phyloP scores from a whole-genome alignment of 2,888 invertebrate genomes.

The Athrips mouffetella region DNA sequence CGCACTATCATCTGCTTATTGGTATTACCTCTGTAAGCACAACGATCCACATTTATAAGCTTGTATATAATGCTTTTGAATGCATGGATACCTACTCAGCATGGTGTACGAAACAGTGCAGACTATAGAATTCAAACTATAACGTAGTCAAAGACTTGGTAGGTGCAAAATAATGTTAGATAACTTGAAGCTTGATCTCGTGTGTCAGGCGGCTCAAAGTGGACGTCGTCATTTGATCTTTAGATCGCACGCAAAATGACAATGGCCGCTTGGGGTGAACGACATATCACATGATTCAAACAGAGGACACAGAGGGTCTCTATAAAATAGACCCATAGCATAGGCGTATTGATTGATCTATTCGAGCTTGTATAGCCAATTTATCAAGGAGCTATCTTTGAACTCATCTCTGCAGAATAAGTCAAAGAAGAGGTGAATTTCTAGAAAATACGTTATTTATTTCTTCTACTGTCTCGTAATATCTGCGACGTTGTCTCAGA shows the following conservation, averaged over 20 bases:
- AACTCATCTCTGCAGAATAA: too few relatives aligned
- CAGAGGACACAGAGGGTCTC: slow-evolving; percentile 1
- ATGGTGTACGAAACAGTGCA: too few relatives aligned
- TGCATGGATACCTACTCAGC: too few relatives aligned
- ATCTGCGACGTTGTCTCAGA: background rate
- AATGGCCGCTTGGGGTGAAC: slow-evolving; percentile 22
- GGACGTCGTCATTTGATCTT: slow-evolving; percentile 14
- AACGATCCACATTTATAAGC: slow-evolving; percentile 23
- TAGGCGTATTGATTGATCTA: too few relatives aligned
- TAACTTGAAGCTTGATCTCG: too few relatives aligned
- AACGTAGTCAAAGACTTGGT: background rate
- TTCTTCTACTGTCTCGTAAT: too few relatives aligned
- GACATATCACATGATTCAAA: slow-evolving; percentile 15
- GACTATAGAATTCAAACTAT: too few relatives aligned
- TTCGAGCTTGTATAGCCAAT: too few relatives aligned
- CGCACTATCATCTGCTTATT: slow-evolving; percentile 51
- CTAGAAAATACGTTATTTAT: background rate
- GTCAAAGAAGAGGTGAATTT: background rate
- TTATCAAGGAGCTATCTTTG: too few relatives aligned
- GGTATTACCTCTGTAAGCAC: slow-evolving; percentile 34
- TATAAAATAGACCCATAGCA: background rate
- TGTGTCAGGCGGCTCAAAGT: background rate
- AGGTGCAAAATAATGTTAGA: too few relatives aligned
- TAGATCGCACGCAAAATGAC: slow-evolving; percentile 15
- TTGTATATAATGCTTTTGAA: too few relatives aligned